Conservation (phyloP, 2,888 invertebrate species). For the Sericinus montela region DNA sequence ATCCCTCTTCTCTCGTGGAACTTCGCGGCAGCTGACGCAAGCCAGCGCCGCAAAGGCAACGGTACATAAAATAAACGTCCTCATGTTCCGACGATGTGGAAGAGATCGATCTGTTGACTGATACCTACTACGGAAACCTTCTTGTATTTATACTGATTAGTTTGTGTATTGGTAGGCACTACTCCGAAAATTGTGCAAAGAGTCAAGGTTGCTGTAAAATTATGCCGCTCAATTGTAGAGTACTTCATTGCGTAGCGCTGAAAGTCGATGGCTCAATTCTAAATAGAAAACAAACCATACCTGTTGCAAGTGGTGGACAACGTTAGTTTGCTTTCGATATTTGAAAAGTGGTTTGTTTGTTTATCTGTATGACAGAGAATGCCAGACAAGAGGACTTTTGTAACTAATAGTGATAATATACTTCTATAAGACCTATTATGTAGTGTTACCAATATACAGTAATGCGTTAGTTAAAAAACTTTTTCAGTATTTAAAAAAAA, state of each 20-base stretch:
- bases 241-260: conserved; percentile 54
- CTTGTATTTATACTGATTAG: conserved; percentile 67
- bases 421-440: no score
- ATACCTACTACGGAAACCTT: conserved; percentile 41
- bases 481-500: no score
- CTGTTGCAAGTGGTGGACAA: conserved; percentile 7
- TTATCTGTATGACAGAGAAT: no score
- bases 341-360: neutral
- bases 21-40: conserved; percentile 73
- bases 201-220: conserved; percentile 59
- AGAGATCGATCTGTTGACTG: conserved; percentile 55
- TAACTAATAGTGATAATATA: no score
- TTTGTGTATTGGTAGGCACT: conserved; percentile 51
- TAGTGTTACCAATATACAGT: no score
- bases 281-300: conserved; percentile 9
- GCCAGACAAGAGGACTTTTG: no score
- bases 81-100: conserved; percentile 58
- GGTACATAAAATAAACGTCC: conserved; percentile 56
- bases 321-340: neutral
- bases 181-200: conserved; percentile 70
- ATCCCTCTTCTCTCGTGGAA: conserved; percentile 65
- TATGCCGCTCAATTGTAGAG: conserved; percentile 39
- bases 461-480: no score
- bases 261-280: conserved; percentile 51
- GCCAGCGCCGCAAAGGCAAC: conserved; percentile 73